Percentiles rank a stretch among this genome's conserved stretches.
Evolutionary conservation across 2,797 vertebrate genomes (phyloP).

Genomic region (Phyllotis vaccarum): DNA sequence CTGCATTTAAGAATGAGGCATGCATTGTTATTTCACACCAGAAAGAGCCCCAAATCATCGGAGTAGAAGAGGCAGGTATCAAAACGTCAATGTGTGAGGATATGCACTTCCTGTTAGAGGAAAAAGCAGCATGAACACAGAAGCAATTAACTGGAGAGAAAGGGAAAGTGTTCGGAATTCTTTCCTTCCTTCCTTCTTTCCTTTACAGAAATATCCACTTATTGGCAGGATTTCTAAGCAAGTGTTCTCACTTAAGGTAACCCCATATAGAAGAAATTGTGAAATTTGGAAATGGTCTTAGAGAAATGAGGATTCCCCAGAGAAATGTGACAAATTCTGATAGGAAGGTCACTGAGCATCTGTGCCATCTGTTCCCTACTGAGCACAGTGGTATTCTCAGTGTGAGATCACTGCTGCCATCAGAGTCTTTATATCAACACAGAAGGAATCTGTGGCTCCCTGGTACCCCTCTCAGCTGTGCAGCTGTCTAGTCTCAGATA

Average conservation of each 20-base stretch:
- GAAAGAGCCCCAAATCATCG: neutral
- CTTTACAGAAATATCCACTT: neutral
- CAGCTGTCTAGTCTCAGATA: neutral
- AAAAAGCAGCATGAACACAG: neutral
- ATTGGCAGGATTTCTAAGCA: neutral
- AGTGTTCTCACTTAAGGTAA: neutral
- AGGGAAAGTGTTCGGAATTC: neutral
- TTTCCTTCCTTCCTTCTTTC: too few species aligned
- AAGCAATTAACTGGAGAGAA: neutral
- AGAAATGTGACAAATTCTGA: neutral
- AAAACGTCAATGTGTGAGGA: neutral
- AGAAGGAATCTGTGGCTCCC: neutral
- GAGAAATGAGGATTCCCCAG: neutral
- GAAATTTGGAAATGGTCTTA: neutral
- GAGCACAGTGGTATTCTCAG: accelerated
- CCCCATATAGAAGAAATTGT: neutral
- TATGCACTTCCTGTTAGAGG: neutral
- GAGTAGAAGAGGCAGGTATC: neutral
- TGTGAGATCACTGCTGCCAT: too few species aligned
- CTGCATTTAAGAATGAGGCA: accelerated
- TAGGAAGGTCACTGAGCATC: accelerated
- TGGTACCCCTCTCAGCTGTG: neutral
- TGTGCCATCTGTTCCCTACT: neutral
- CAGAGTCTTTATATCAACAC: too few species aligned
- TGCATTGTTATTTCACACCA: neutral